A percentile compares a stretch with the other conserved stretches of the same genome.
Conservation (phyloP, 92 coral and sea anemone genomes). For the Virgularia gustaviana region DNA sequence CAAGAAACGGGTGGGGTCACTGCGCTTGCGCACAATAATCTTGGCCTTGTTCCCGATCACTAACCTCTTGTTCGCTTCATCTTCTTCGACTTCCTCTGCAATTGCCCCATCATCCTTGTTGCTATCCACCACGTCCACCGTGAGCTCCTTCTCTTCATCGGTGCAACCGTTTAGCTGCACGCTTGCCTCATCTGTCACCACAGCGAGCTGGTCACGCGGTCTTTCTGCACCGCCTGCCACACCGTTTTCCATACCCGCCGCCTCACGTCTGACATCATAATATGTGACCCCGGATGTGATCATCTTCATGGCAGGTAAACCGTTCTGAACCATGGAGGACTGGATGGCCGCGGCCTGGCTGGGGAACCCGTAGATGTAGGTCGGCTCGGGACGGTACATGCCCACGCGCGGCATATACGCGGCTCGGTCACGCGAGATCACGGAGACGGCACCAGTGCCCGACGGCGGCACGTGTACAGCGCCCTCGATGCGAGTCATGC, state of each 20-base stretch:
- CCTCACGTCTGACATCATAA: constrained; percentile 30
- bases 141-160: constrained; percentile 23
- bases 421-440: constrained; percentile 24
- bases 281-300: constrained; percentile 6
- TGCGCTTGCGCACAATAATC: constrained; percentile 31
- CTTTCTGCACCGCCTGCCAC: too few species aligned
- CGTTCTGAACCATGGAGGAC: constrained; percentile 16
- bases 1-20: constrained; percentile 8
- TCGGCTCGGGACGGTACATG: constrained; percentile 40
- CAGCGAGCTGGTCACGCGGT: constrained; percentile 15
- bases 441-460: constrained; percentile 27
- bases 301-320: constrained; percentile 10
- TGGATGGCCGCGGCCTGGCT: constrained; percentile 34
- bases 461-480: constrained; percentile 24
- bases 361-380: constrained; percentile 37
- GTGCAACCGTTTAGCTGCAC: background rate
- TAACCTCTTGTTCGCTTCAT: constrained; percentile 21
- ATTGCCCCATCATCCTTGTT: constrained; percentile 9
- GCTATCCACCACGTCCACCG: constrained; percentile 16
- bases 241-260: background rate
- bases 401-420: constrained; percentile 16
- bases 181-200: background rate
- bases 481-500: constrained; percentile 1
- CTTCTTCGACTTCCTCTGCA: constrained; percentile 15
- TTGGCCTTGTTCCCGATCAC: constrained; percentile 28